These are phyloP conservation scores for Acrobasis consociella DNA, from an alignment of 2,888 invertebrate species.

Conservation along the genomic window DNA sequence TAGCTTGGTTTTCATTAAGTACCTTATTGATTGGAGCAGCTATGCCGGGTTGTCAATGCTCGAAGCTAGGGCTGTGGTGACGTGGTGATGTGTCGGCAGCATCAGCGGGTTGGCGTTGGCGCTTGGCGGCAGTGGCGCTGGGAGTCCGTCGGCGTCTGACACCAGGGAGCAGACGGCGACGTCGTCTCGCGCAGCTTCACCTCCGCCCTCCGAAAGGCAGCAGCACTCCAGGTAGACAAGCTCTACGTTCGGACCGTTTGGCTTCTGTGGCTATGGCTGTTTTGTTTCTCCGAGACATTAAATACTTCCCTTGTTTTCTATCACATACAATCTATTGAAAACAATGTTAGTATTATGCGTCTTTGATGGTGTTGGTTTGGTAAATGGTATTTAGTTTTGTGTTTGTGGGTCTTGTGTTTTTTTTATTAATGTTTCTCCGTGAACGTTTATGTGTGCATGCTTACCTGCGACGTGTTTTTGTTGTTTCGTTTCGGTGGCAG, in stretches of 20 bases:
- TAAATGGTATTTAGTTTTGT: conserved; percentile 40
- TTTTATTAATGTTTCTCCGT: conserved; percentile 40
- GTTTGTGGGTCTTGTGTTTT: conserved; percentile 54
- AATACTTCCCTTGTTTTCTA: conserved; percentile 42
- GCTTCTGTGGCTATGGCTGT: conserved; percentile 66
- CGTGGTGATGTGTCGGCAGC: conserved; percentile 81
- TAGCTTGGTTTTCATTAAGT: conserved; percentile 28
- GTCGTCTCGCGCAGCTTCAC: conserved; percentile 73
- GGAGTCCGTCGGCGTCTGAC: conserved; percentile 65
- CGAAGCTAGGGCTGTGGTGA: conserved; percentile 77
- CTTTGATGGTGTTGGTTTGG: conserved; percentile 63
- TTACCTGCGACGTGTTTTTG: conserved; percentile 69
- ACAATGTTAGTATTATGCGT: conserved; percentile 55
- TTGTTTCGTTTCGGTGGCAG: conserved; percentile 51
- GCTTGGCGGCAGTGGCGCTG: conserved; percentile 75
- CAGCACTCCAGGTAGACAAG: conserved; percentile 80
- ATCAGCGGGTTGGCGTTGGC: conserved; percentile 83
- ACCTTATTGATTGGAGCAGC: conserved; percentile 63
- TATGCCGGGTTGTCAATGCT: conserved; percentile 56
- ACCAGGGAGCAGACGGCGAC: conserved; percentile 67
- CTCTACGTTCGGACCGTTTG: conserved; percentile 72
- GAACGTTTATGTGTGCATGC: conserved; percentile 75
- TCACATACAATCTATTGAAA: not conserved
- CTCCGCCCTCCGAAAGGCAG: conserved; percentile 74
- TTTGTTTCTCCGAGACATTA: conserved; percentile 45